Base-by-base conservation (phyloP, 1,140 invertebrate species). In the Agrilus planipennis region DNA sequence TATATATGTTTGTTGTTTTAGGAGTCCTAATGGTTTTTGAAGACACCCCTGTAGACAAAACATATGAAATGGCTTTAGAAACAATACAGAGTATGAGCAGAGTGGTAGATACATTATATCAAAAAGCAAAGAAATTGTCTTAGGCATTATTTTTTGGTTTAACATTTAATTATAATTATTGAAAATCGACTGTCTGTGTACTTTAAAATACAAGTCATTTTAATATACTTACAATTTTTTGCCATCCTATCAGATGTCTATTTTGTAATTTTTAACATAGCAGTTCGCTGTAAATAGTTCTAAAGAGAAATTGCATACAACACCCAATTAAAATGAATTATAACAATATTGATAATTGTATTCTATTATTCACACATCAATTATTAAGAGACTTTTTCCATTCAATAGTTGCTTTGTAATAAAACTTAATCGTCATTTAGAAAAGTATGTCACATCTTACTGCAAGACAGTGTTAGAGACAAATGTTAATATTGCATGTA, bases 41-140 rank as follows among this genome's bases (percentile, higher is more conserved):
- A 64, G 89, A 91, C 57, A 84, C 82, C 34, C 76, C 81, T n/a
- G 75, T 85, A 28, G 94, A 99, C 59, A 93, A 94, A 62, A 97
- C 94, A 4, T 99, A 97, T 55, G 90, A 94, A 71, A 87, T 89
- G 54, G 89, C 93, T 27, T 68, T 99, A 53, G 91, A 96, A 61
- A 96, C 90, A 15, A 92, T 99, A 62, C 90, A 95, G 54, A 93
- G 86, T 60, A 95, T 99, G 89, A 92, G 93, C 51, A 98, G 98
- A 75, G 95, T 97, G 50, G 91, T 98, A 34, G 94, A 98, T 67
- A 91, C 91, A 23, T 74, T 98, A 42, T 98, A 97, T 70, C 88
- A 93, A 70, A 95, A 96, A 74, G 92, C 92, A 49, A 97, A 97
- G 70, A 95, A 95, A 68, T 73, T 98, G 31, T 93, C 90, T 67